Percentiles rank a stretch among this genome's conserved stretches.
These are phyloP conservation scores for Acrocephalus scirpaceus DNA, from an alignment of 2,797 vertebrate species.

Conservation along the genomic window DNA sequence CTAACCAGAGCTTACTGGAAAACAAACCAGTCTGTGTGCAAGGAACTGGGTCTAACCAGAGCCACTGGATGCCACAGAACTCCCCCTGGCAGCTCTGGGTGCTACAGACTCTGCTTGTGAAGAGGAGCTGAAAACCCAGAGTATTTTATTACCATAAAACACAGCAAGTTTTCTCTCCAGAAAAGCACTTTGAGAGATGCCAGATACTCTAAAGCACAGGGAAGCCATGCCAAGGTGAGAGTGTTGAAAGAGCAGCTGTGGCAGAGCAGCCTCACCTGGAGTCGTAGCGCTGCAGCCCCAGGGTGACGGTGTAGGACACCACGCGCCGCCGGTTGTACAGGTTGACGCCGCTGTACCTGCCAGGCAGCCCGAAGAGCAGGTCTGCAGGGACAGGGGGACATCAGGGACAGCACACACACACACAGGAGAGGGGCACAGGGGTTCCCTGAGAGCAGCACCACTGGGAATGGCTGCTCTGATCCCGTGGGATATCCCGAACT, in stretches of 20 bases:
- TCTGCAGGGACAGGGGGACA: conserved; percentile 75
- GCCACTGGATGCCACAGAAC: background rate
- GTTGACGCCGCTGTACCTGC: conserved; percentile 90
- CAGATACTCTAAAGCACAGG: accelerated
- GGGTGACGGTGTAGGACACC: conserved; percentile 90
- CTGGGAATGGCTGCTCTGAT: accelerated
- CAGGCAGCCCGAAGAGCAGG: conserved; percentile 91
- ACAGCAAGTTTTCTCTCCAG: background rate
- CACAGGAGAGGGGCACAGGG: too few species aligned
- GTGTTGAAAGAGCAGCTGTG: accelerated
- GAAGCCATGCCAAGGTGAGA: background rate
- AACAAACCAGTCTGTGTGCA: background rate
- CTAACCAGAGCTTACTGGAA: too few species aligned
- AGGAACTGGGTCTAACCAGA: background rate
- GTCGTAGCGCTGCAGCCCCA: conserved; percentile 89
- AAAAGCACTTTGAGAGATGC: background rate
- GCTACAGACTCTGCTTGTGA: background rate
- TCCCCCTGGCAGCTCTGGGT: background rate
- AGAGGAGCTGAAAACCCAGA: background rate
- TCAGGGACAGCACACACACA: background rate
- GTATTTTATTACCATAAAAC: background rate
- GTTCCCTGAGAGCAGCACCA: accelerated
- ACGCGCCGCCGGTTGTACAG: conserved; percentile 87
- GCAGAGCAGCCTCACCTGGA: conserved; percentile 78
- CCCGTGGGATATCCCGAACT: accelerated